These are phyloP conservation scores for Holocentrus rufus DNA, from an alignment of 2,797 vertebrate species.

Conservation along the genomic window DNA sequence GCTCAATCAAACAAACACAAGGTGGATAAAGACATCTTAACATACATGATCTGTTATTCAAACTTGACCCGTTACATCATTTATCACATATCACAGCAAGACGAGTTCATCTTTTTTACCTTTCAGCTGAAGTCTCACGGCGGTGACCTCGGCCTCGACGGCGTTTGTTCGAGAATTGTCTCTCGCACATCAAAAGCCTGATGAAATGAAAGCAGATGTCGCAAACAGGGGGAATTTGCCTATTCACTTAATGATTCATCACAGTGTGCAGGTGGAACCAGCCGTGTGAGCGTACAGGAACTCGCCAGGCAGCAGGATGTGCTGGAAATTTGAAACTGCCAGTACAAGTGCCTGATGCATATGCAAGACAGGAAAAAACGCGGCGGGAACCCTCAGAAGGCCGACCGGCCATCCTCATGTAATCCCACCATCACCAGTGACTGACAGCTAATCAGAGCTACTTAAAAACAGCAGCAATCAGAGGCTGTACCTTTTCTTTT, in stretches of 20 bases:
- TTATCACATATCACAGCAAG: slow-evolving; percentile 17
- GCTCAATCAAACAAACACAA: not conserved
- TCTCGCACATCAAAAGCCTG: slow-evolving; percentile 50
- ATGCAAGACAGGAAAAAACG: not conserved
- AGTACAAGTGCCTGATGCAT: slow-evolving; percentile 20
- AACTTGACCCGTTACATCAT: slow-evolving; percentile 20
- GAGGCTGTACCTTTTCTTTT: too few species aligned
- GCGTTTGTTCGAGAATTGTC: slow-evolving; percentile 30
- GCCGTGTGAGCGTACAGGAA: slow-evolving; percentile 10
- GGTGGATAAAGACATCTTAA: slow-evolving; percentile 21
- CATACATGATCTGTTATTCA: slow-evolving; percentile 17
- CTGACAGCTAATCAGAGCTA: slow-evolving; percentile 34
- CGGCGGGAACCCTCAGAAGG: slow-evolving; percentile 9
- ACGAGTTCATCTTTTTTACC: slow-evolving; percentile 37
- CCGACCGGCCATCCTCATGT: not conserved
- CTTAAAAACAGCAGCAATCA: slow-evolving; percentile 6
- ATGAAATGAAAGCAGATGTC: slow-evolving; percentile 54
- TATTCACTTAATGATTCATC: slow-evolving; percentile 44
- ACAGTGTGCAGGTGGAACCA: slow-evolving; percentile 38
- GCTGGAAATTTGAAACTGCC: slow-evolving; percentile 1
- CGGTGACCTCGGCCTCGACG: slow-evolving; percentile 18
- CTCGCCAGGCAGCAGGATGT: slow-evolving; percentile 26
- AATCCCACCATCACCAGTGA: slow-evolving; percentile 7
- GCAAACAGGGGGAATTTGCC: slow-evolving; percentile 29
- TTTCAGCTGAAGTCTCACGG: slow-evolving; percentile 17